Base-by-base conservation (phyloP, 2,113 vertebrate genomes). In the Cichladusa arquata region DNA sequence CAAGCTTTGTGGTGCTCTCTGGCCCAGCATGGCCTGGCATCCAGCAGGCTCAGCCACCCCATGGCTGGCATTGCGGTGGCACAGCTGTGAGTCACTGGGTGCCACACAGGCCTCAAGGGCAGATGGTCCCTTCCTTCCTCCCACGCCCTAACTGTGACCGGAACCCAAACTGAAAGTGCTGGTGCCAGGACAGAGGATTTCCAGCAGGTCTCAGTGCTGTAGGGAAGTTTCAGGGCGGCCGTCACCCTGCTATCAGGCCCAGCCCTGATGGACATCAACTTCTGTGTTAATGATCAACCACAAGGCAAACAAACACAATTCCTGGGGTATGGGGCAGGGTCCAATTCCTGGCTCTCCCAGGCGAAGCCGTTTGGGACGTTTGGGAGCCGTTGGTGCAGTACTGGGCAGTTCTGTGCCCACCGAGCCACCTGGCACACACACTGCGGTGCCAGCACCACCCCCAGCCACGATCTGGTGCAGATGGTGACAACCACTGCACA, bases 401-500 rank as follows among this genome's bases (percentile, higher is more conserved):
- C 53, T 53, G 8, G 12, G 24, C 23, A 0, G 50, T 4, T 28
- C 14, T 4, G 4, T 3, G 9, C 36, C 69, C 11, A 2, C 54
- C 19, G 15, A 22, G 24, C 38, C 7, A 8, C 23, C 34, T 7
- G 4, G 65, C 42, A 76, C 18, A 50, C n/a, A 58, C 10, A 19
- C 22, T 0, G 0, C 0, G 0, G 18, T 54, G 64, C 82, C 42
- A 25, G 36, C 42, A 56, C 26, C 50, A 6, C 36, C 9, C 0
- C 14, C 67, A n/a, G 12, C 48, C 66, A 19, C 14, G 17, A 66
- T 48, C 33, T 9, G 4, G 6, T 7, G 6, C 29, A 20, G 51
- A 48, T 3, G n/a, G 51, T 1, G 1, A 26, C 0, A 2, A 25
- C 40, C 31, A 8, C 48, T 2, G 18, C 0, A 1, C 38, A 17